phyloP scores from a whole-genome alignment of 1,140 invertebrate genomes.

The Ruditapes philippinarum region DNA sequence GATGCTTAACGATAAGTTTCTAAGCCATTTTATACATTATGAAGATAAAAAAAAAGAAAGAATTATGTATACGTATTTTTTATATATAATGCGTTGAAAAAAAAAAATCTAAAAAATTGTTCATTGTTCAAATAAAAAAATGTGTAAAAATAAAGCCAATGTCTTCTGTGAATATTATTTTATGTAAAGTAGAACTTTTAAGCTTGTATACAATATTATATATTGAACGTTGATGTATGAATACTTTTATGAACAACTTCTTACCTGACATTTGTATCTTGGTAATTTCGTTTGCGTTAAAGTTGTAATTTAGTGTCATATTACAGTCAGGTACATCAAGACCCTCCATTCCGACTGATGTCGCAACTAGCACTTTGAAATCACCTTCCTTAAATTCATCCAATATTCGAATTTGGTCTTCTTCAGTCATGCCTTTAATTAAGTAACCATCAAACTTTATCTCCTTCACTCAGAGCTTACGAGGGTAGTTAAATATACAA shows the following conservation, averaged over 20 bases:
- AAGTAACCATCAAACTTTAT: no score
- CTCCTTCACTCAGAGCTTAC: no score
- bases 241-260: background rate
- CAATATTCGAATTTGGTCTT: slow-evolving; percentile 24
- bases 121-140: background rate
- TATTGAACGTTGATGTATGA: background rate
- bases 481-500: no score
- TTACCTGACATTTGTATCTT: slow-evolving; percentile 85
- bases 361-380: slow-evolving; percentile 77
- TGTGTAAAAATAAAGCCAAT: no score
- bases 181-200: background rate
- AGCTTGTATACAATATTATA: background rate
- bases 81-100: background rate
- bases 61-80: background rate
- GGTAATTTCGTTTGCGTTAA: slow-evolving; percentile 85
- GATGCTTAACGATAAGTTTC: background rate
- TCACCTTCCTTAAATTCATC: slow-evolving; percentile 69
- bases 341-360: slow-evolving; percentile 87
- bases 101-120: background rate
- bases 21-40: no score
- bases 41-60: background rate
- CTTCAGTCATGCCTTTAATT: slow-evolving; percentile 44
- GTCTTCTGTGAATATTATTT: background rate
- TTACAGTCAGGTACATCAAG: slow-evolving; percentile 85
- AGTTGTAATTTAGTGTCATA: slow-evolving; percentile 85